Conservation (phyloP, 2,113 vertebrate genomes). For the Notechis scutatus region DNA sequence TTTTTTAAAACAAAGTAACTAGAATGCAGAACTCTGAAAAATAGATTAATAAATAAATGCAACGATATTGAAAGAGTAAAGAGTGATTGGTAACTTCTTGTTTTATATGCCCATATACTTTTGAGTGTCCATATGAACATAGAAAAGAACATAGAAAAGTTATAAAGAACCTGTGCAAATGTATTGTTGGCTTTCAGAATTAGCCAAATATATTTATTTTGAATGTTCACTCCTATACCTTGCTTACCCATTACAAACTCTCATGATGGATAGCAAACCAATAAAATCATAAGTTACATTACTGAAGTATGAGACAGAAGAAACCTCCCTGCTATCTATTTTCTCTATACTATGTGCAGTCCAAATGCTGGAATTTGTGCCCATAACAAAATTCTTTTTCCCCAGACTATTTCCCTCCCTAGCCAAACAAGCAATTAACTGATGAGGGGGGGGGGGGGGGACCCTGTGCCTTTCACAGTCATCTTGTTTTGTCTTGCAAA, state of each 20-base stretch:
- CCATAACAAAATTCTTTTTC: too few species aligned
- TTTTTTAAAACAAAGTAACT: not conserved
- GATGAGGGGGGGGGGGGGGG: too few species aligned
- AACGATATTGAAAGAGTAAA: not conserved
- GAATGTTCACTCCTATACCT: not conserved
- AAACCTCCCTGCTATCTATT: not conserved
- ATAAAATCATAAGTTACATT: not conserved
- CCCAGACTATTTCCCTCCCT: not conserved
- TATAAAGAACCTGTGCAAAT: not conserved
- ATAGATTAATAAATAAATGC: slow-evolving; percentile 46
- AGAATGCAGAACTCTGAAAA: not conserved
- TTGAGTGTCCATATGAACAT: not conserved
- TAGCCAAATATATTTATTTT: not conserved
- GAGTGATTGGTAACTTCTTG: not conserved
- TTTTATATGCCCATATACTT: not conserved
- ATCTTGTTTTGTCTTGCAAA: not conserved
- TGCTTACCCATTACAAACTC: not conserved
- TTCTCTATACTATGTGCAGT: not conserved
- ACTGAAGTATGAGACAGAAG: not conserved
- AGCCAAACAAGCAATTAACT: not conserved
- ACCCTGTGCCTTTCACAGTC: not conserved
- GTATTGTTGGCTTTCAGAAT: not conserved
- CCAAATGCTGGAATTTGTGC: not conserved
- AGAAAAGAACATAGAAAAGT: not conserved
- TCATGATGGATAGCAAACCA: not conserved